Evolutionary conservation across 2,888 invertebrate genomes (phyloP).

Genomic region (Spicauda simplicius): DNA sequence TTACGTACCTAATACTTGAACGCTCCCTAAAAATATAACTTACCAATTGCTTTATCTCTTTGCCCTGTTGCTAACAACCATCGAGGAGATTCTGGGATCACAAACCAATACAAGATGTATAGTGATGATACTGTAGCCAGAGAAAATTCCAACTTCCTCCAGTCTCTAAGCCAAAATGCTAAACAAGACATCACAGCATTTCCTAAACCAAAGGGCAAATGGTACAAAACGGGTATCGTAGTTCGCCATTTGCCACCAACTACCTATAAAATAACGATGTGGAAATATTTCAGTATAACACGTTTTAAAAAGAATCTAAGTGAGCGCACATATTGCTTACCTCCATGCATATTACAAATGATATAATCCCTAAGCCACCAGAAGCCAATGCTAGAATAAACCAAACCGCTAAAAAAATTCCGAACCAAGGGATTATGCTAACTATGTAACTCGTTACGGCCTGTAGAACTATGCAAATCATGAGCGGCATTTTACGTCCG

Average conservation of each 20-base stretch:
- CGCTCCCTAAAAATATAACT: too few relatives aligned
- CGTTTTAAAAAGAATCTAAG: too few relatives aligned
- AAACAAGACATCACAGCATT: constrained; percentile 83
- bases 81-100: constrained; percentile 86
- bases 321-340: constrained; percentile 45
- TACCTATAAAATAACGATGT: constrained; percentile 54
- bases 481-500: constrained; percentile 85
- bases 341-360: constrained; percentile 88
- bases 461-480: constrained; percentile 83
- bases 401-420: constrained; percentile 80
- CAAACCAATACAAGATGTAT: constrained; percentile 76
- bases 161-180: constrained; percentile 85
- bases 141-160: constrained; percentile 85
- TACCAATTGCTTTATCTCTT: constrained; percentile 76
- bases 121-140: constrained; percentile 80
- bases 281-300: background rate
- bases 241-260: constrained; percentile 87
- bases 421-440: constrained; percentile 81
- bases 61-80: constrained; percentile 85
- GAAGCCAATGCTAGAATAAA: constrained; percentile 85
- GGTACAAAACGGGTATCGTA: constrained; percentile 85
- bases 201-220: constrained; percentile 86
- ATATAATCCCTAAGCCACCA: constrained; percentile 87
- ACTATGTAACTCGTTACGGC: constrained; percentile 77
- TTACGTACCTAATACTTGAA: too few relatives aligned